These are phyloP conservation scores for Prenolepis imparis DNA, from an alignment of 2,888 invertebrate genomes.

Conservation along the genomic window DNA sequence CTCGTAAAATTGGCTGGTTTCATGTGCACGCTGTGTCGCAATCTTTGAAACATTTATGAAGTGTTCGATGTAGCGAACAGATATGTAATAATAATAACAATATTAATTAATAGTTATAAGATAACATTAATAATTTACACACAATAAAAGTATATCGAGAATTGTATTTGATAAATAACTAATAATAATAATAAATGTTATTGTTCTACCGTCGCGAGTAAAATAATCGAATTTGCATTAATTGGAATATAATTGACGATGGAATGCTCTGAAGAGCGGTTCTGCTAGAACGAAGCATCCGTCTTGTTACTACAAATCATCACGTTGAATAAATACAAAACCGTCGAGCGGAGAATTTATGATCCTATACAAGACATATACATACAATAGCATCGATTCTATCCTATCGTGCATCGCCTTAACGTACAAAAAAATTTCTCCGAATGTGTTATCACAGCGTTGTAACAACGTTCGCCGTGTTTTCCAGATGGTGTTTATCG, in stretches of 20 bases:
- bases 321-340: conserved; percentile 30
- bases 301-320: conserved; percentile 36
- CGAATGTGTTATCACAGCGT: conserved; percentile 40
- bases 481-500: conserved; percentile 58
- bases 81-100: conserved; percentile 11
- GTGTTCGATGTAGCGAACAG: not conserved
- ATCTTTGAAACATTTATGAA: not conserved
- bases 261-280: not conserved
- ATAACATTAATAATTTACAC: not conserved
- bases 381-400: not conserved
- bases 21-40: not conserved
- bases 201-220: not conserved
- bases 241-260: not conserved
- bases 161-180: not conserved
- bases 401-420: conserved; percentile 31
- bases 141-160: not conserved
- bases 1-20: conserved; percentile 5
- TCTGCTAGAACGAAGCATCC: not conserved
- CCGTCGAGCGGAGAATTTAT: conserved; percentile 22
- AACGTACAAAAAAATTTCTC: conserved; percentile 41
- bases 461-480: conserved; percentile 39
- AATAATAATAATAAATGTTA: not conserved
- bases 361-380: not conserved
- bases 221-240: conserved; percentile 23
- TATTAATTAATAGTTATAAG: not conserved